Base-by-base conservation (phyloP, 1,140 invertebrate species). In the Sinella curviseta region DNA sequence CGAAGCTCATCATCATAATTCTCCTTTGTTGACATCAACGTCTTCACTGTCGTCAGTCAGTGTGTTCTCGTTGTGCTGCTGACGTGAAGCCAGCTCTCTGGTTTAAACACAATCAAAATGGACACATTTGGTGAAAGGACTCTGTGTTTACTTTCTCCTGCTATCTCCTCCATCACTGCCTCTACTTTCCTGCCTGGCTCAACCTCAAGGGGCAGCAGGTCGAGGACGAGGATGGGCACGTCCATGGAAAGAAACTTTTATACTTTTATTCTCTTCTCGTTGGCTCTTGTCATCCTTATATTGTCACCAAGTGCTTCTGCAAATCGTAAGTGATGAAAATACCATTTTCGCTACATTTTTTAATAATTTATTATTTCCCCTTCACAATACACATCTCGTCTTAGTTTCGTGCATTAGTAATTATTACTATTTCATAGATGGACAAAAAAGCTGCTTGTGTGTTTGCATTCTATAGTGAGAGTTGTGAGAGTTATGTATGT, bases 261-360 rank as follows among this genome's bases (percentile, higher is more conserved):
- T 48, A 77, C 76, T 57, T 77, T 77, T 57, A 77, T 55, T 80
- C 39, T 48, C 54, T 39, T 77, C 57, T 76, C 74, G 73, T 76
- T 76, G 75, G 78, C 78, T 80, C 48, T 80, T 73, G 75, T 65
- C 74, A 80, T 80, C 78, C 78, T 80, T 60, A 76, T 75, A 76
- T 75, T 80, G 78, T 80, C 78, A 80, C 78, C 74, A 80, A 80
- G 78, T 80, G 78, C 78, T 80, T 80, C 74, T 76, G 78, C 78
- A 80, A 67, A 77, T 54, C 74, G 78, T 79, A 39, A 79, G 78
- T 76, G 17, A 67, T 67, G 20, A 48, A 48, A 48, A 48, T 48
- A 48, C 8, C 20, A 48, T 48, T 48, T 48, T 48, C 8, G 8
- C 39, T 48, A 20, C 39, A 48, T 48, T 48, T 48, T 20, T 12